Percentiles rank a stretch among this genome's conserved stretches.
phyloP scores from a whole-genome alignment of 2,888 invertebrate genomes.

The Hydroisotoma schaefferi region DNA sequence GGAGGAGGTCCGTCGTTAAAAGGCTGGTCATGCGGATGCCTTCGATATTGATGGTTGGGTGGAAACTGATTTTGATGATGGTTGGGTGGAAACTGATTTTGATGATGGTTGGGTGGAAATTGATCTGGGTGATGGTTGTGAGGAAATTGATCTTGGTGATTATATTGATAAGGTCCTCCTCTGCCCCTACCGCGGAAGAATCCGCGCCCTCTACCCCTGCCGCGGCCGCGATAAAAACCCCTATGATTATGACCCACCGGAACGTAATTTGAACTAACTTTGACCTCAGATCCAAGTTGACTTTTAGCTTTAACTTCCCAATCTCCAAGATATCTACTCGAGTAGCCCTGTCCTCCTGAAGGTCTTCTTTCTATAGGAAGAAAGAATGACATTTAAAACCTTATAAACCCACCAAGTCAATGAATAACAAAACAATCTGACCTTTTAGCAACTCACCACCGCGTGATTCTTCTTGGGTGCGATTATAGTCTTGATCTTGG shows the following conservation, averaged over 20 bases:
- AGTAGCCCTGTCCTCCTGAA: not conserved
- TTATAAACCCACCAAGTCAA: too few species aligned
- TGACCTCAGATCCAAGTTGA: constrained; percentile 21
- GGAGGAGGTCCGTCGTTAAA: not conserved
- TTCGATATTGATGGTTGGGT: constrained; percentile 3
- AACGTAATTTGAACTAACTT: not conserved
- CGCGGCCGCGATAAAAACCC: constrained; percentile 12
- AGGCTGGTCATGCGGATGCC: not conserved
- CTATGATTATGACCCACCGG: not conserved
- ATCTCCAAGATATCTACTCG: constrained; percentile 21
- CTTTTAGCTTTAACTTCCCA: constrained; percentile 22
- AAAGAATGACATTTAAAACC: too few species aligned
- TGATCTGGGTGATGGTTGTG: constrained; percentile 11
- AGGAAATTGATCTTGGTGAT: constrained; percentile 1
- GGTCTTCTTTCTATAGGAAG: not conserved
- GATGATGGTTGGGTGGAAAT: constrained; percentile 1
- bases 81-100: constrained; percentile 14
- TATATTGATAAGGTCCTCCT: constrained; percentile 1
- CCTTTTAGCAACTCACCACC: too few species aligned
- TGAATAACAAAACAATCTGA: too few species aligned
- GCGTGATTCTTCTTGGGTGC: too few species aligned
- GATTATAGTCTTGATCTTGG: too few species aligned
- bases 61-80: not conserved
- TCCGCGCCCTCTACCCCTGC: constrained; percentile 15
- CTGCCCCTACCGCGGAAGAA: constrained; percentile 1